Evolutionary conservation across 2,888 invertebrate species (phyloP), one percentile per base, ranked within the genome.

Genomic region (Leptinotarsa rubiginosa): DNA sequence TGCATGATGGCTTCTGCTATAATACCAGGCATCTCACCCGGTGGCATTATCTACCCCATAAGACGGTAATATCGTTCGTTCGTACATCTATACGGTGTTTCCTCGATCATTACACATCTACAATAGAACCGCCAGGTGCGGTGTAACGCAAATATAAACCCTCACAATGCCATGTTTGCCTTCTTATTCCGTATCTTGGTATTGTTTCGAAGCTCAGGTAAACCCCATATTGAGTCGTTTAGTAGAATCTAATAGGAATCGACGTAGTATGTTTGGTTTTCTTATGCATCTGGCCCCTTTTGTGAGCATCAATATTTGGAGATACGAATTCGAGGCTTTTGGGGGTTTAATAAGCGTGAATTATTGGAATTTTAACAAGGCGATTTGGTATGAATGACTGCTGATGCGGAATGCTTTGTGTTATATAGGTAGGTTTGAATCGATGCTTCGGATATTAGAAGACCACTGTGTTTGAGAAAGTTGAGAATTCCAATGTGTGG

Each of bases 181-280:
- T 83, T 82, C 84, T 82, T 82, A 81, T 84, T 76, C 82, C 78
- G 71, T 70, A 59, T 72, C 73, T 68, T 25, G 66, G 70, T 71
- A 83, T 84, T 85, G 84, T 83, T 83, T 84, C 82, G 80, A 75
- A 77, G 79, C 79, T 78, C 83, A 84, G 84, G 82, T 85, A 85
- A 80, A 80, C 77, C 73, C 74, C 78, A 74, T 75, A 81, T 82
- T 81, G 83, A 81, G 80, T 79, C 78, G 81, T 82, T 83, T 78
- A 77, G 75, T 64, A 70, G 67, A 65, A 62, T 72, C 77, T 81
- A 82, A 82, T 82, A 76, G 75, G 80, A 79, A 69, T 78, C 76
- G 82, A 81, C 81, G 77, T 80, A 76, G 79, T 79, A 80, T 77
- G 77, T 73, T 73, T 56, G 69, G 65, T 69, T 73, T 73, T 69